phyloP scores from a whole-genome alignment of 1,140 invertebrate species.

The Luehdorfia chinensis region DNA sequence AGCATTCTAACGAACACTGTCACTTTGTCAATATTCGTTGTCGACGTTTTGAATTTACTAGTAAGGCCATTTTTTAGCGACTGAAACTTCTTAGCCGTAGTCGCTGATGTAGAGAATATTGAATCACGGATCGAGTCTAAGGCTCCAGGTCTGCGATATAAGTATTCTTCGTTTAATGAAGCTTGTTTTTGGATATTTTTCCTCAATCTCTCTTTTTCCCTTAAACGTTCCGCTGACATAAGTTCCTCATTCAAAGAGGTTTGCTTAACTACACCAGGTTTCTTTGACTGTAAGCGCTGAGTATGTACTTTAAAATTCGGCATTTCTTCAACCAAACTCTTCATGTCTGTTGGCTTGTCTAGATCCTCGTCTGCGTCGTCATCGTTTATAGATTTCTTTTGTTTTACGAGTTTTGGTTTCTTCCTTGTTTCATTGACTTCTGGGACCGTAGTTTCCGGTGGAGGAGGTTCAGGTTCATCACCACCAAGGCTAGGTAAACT shows the following conservation, averaged over 20 bases:
- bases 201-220: conserved; percentile 89
- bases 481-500: conserved; percentile 83
- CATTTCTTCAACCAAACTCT: conserved; percentile 78
- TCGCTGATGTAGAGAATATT: conserved; percentile 83
- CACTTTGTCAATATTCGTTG: conserved; percentile 88
- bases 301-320: conserved; percentile 79
- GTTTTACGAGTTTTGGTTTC: conserved; percentile 86
- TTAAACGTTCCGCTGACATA: conserved; percentile 88
- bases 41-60: conserved; percentile 87
- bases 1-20: conserved; percentile 87
- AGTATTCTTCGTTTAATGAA: conserved; percentile 91
- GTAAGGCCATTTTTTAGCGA: conserved; percentile 90
- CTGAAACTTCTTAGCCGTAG: conserved; percentile 87
- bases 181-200: conserved; percentile 93
- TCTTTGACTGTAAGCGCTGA: conserved; percentile 66
- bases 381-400: conserved; percentile 87
- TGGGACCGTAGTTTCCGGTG: conserved; percentile 36
- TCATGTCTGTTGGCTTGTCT: conserved; percentile 82
- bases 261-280: conserved; percentile 86
- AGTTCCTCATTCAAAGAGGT: conserved; percentile 93
- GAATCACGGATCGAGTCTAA: conserved; percentile 85
- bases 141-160: conserved; percentile 83
- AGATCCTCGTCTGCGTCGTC: conserved; percentile 81
- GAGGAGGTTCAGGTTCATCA: conserved; percentile 45
- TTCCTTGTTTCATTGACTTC: conserved; percentile 51